Evolutionary conservation across 2,113 vertebrate genomes (phyloP).

Genomic region (Hipposideros armiger): DNA sequence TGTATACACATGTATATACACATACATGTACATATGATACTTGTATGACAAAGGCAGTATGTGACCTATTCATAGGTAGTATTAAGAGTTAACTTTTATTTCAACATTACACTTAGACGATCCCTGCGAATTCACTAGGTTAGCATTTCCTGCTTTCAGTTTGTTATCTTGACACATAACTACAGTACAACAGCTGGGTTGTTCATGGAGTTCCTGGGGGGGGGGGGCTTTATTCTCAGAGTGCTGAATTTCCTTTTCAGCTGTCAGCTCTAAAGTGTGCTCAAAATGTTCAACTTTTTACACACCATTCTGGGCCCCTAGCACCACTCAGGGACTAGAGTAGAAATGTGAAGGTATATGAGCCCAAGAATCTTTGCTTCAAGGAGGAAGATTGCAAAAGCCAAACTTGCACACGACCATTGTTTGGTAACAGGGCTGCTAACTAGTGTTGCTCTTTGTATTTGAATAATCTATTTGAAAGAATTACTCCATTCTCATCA

Average conservation of each 20-base stretch:
- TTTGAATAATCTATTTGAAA: constrained; percentile 15
- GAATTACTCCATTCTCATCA: constrained; percentile 51
- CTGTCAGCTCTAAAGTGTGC: constrained; percentile 78
- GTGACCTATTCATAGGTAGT: not conserved
- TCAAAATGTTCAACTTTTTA: constrained; percentile 81
- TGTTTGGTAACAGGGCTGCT: constrained; percentile 44
- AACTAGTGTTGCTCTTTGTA: not conserved
- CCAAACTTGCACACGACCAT: not conserved
- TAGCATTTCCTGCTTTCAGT: constrained; percentile 90
- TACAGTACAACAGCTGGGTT: constrained; percentile 85
- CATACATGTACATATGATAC: not conserved
- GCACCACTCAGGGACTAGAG: constrained; percentile 49
- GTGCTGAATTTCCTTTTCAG: constrained; percentile 86
- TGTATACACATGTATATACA: not conserved
- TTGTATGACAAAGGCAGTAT: not conserved
- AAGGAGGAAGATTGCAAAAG: constrained; percentile 6
- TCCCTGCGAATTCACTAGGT: constrained; percentile 82
- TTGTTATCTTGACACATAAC: constrained; percentile 86
- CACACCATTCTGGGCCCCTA: constrained; percentile 25
- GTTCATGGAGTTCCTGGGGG: constrained; percentile 85
- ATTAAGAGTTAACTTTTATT: constrained; percentile 73
- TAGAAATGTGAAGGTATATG: constrained; percentile 73
- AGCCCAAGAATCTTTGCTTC: constrained; percentile 66
- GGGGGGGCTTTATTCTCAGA: constrained; percentile 85
- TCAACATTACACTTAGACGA: constrained; percentile 72